Evolutionary conservation across 2,888 invertebrate genomes (phyloP), one percentile per base, ranked within the genome.

Genomic region (Beris chalybata): DNA sequence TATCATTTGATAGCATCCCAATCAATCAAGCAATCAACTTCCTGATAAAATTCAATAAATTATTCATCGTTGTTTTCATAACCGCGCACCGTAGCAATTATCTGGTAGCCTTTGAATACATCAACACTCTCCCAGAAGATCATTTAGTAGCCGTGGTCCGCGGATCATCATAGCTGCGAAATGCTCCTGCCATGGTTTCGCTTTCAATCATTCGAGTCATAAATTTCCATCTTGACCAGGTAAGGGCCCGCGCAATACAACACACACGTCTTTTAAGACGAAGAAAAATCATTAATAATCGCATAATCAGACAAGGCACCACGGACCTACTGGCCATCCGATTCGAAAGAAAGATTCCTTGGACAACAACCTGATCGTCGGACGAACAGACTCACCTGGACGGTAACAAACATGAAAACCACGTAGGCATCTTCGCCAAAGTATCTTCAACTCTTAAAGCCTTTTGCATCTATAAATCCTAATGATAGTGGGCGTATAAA

Each of bases 401-500:
- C 29, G 44, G 44, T 32, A 31, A 64, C 12, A 31, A 58, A 45
- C 64, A 64, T 22, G 31, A 43, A 61, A 32, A 53, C 54, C 54
- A 68, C 66, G 68, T 64, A 59, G 64, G 58, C 38, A 64, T 38
- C 56, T 38, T 43, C 22, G 38, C 38, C 38, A 38, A 38, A 38
- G 38, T 38, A 5, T 61, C 61, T 61, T 50, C 61, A 13, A 38
- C 38, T 61, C 52, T 61, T 52, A 50, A 57, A 44, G 32, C 44
- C 56, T 71, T 70, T 71, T 68, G 70, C 70, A 68, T 69, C 71
- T 71, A 73, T 73, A 73, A 73, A 72, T 73, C 71, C 72, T 72
- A 72, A 72, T 72, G 71, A 69, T 71, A 67, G 73, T 73, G 73
- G 73, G 73, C 73, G 73, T 72, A 72, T 72, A 72, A 71, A 71